These are phyloP conservation scores for Chiroxiphia lanceolata DNA, from an alignment of 2,797 vertebrate genomes.

Conservation along the genomic window DNA sequence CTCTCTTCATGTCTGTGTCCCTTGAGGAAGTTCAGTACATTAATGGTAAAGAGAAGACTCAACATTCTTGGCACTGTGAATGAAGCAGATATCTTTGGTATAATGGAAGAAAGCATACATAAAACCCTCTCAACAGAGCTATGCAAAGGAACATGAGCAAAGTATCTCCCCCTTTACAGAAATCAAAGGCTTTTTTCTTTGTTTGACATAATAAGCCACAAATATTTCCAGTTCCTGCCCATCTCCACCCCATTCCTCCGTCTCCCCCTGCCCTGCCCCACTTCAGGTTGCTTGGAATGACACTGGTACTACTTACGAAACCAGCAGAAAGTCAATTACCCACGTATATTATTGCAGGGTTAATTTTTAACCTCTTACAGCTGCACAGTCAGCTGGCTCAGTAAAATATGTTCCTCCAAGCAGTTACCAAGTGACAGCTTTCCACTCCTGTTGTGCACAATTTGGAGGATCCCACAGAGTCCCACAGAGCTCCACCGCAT, in stretches of 20 bases:
- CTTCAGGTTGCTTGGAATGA: neutral
- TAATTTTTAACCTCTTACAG: constrained; percentile 30
- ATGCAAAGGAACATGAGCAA: neutral
- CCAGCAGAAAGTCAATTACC: neutral
- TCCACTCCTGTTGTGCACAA: neutral
- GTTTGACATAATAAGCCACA: neutral
- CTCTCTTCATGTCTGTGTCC: neutral
- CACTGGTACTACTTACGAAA: neutral
- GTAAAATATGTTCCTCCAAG: neutral
- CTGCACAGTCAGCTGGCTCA: neutral
- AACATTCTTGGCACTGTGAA: neutral
- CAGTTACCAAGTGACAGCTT: neutral
- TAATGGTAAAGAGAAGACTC: neutral
- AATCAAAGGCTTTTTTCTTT: neutral
- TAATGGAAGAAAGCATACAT: neutral
- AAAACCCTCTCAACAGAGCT: neutral
- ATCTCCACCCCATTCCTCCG: neutral
- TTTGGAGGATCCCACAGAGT: neutral
- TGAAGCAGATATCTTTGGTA: neutral
- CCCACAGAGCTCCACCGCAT: neutral
- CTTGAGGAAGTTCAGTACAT: neutral
- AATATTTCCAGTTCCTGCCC: constrained; percentile 2
- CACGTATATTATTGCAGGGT: neutral
- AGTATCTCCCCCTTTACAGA: neutral
- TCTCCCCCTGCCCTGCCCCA: neutral